A percentile compares a stretch with the other conserved stretches of the same genome.
These are phyloP conservation scores for Otus scops DNA, from an alignment of 2,797 vertebrate species.

Conservation along the genomic window DNA sequence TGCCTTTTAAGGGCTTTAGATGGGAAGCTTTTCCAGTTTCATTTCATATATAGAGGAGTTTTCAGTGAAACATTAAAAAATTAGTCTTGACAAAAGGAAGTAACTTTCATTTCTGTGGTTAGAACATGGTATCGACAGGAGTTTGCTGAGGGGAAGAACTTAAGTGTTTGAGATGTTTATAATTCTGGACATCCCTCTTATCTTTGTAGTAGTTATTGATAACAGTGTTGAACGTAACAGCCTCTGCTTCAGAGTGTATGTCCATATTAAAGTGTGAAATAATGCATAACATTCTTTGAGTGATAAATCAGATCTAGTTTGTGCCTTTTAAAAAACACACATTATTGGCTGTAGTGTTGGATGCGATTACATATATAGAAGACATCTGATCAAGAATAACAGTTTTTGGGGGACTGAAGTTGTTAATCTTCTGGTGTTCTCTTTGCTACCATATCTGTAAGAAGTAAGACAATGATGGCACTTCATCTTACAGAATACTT, in stretches of 20 bases:
- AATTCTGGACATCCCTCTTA: background rate
- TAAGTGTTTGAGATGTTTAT: background rate
- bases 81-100: background rate
- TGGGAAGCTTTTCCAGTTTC: background rate
- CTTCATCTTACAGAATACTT: background rate
- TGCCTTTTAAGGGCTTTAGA: background rate
- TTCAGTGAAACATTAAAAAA: background rate
- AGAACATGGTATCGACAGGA: background rate
- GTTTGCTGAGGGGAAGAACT: background rate
- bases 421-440: background rate
- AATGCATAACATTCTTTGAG: background rate
- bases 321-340: background rate
- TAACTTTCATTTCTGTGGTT: background rate
- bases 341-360: background rate
- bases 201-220: background rate
- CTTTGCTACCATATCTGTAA: background rate
- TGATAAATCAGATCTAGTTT: background rate
- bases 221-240: background rate
- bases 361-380: background rate
- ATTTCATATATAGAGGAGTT: background rate
- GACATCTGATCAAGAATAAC: background rate
- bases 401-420: background rate
- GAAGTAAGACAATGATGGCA: background rate
- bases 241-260: background rate
- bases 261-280: background rate